Evolutionary conservation across 2,113 vertebrate species (phyloP).

Genomic region (Talpa occidentalis): DNA sequence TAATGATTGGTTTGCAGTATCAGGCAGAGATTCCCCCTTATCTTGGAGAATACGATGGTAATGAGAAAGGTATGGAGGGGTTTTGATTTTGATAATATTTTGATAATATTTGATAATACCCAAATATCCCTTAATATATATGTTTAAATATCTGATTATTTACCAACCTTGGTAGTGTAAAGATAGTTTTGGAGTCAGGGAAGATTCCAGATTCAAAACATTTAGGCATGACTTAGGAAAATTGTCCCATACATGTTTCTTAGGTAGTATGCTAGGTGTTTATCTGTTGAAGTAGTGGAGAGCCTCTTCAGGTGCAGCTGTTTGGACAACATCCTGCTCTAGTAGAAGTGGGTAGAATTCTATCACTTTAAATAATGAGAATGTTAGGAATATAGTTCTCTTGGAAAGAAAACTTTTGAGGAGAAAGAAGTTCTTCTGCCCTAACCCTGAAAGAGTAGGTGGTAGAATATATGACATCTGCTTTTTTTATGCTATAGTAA

Average conservation of each 20-base stretch:
- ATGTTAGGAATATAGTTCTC: not conserved
- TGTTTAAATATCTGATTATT: not conserved
- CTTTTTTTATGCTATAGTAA: not conserved
- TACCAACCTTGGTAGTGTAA: not conserved
- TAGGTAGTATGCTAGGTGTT: no score
- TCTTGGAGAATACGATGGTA: constrained; percentile 89
- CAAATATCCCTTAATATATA: not conserved
- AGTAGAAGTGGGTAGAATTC: not conserved
- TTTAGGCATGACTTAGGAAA: not conserved
- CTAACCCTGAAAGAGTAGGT: not conserved
- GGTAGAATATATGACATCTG: not conserved
- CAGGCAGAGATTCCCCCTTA: constrained; percentile 96
- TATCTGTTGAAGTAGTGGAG: not conserved
- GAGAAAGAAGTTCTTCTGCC: not conserved
- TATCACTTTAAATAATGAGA: not conserved
- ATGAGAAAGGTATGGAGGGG: constrained; percentile 88
- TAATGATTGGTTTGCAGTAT: constrained; percentile 97
- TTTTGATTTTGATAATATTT: constrained; percentile 21
- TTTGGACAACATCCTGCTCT: not conserved
- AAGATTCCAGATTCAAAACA: not conserved
- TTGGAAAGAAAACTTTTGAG: constrained; percentile 2
- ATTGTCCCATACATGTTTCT: not conserved
- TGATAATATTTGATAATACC: not conserved
- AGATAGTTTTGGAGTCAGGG: not conserved
- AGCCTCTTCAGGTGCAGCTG: fast-evolving